Base-by-base conservation (phyloP, 2,113 vertebrate species). In the Campylorhamphus procurvoides region DNA sequence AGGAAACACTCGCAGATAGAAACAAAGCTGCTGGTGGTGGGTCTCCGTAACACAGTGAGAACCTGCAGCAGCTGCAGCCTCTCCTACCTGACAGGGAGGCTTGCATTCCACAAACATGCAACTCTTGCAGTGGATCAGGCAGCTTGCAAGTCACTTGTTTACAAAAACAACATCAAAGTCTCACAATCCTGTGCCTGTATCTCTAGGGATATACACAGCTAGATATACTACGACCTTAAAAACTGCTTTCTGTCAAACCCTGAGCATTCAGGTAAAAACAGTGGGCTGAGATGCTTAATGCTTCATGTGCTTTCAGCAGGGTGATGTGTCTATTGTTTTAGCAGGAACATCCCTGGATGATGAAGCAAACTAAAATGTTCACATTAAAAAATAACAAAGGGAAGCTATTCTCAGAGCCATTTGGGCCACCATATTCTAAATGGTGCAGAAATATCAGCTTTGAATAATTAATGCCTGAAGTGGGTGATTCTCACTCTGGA, bases 331-430 rank as follows among this genome's bases (percentile, higher is more conserved):
- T 0, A 33, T 37, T 37, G 67, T n/a, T 81, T 83, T 37, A 87
- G 55, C 47, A 80, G 87, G 46, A 73, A 58, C 56, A 62, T 73
- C 47, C 25, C 58, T 74, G 22, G 18, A 27, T 60, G 59, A 58
- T 67, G 66, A 92, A 62, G 64, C 40, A 82, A 95, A 82, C 20
- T 29, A 27, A 84, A 89, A 76, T 0, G 2, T 79, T 93, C 50
- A 35, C 62, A 89, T 96, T 89, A 95, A 96, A 97, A 96, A 91
- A 83, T 96, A 93, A 95, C 50, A 77, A 83, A 73, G 89, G 8
- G 20, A 79, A 91, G 90, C 78, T 93, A 95, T 91, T 96, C 64
- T 71, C 66, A 74, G 89, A 96, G 84, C 42, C 63, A 62, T 82
- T 89, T 75, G 62, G 93, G 58, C 84, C 89, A 89, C 62, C 42